Percentiles rank a stretch among this genome's conserved stretches.
These are phyloP conservation scores for Pseudomyrmex sp. DNA, from an alignment of 1,140 invertebrate genomes.

Conservation along the genomic window DNA sequence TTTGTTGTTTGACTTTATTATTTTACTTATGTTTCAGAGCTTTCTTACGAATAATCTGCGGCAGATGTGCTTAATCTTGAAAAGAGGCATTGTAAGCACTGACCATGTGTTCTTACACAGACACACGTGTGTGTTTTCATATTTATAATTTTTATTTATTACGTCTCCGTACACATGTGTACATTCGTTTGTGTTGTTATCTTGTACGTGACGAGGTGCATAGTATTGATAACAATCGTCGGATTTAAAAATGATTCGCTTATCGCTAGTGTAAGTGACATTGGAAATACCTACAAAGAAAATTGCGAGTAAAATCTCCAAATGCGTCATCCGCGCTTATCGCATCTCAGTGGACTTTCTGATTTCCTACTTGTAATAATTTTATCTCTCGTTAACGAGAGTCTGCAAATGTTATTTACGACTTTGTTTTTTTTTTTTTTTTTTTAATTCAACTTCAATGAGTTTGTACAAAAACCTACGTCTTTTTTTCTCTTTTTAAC, in stretches of 20 bases:
- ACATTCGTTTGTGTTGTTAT: neutral
- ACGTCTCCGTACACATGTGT: neutral
- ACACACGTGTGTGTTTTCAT: constrained; percentile 12
- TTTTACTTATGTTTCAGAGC: constrained; percentile 26
- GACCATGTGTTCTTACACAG: neutral
- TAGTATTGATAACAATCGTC: constrained; percentile 40
- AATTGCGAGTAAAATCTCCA: neutral
- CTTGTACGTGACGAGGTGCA: neutral
- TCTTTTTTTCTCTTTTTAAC: neutral
- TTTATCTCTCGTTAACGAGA: neutral
- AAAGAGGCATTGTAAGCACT: neutral
- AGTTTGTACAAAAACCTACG: neutral
- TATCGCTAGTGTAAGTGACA: constrained; percentile 11
- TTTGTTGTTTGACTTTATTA: neutral
- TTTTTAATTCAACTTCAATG: neutral
- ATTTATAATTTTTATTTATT: constrained; percentile 55
- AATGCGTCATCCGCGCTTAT: neutral
- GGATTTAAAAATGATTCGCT: constrained; percentile 32
- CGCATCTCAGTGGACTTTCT: constrained; percentile 3
- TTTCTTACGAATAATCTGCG: constrained; percentile 43
- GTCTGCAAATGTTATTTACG: neutral
- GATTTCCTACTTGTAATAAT: neutral
- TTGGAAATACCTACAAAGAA: constrained; percentile 24
- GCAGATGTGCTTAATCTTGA: constrained; percentile 48
- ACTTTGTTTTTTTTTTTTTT: too few species aligned